Evolutionary conservation across 1,140 invertebrate species (phyloP), one percentile per base, ranked within the genome.

Genomic region (Polypedilum vanderplanki): DNA sequence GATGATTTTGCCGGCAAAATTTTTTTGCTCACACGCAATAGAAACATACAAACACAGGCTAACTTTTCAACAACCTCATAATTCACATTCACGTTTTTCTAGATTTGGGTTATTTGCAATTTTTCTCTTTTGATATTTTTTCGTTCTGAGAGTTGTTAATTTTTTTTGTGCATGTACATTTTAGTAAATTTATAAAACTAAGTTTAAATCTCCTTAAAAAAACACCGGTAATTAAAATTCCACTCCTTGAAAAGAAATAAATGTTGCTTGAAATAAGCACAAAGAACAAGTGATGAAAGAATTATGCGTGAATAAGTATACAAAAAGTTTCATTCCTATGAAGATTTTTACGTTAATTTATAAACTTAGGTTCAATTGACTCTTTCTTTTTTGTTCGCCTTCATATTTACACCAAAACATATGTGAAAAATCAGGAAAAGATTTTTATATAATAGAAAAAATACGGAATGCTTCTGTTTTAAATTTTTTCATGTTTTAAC

Each of bases 211-310:
- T n/a, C n/a, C n/a, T n/a, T n/a, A n/a, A n/a, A n/a, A n/a, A n/a
- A n/a, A n/a, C n/a, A 67, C 7, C 1, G 7, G 64, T 67, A 67
- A 67, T 67, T 67, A 67, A 67, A 67, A 67, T 67, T 67, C 64
- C 64, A 17, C 8, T 7, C 64, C n/a, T n/a, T 8, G 41, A 46
- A 46, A 10, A 8, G 64, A 67, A 20, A 67, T 67, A 17, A 17
- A 67, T 17, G 18, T 17, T 18, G 18, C 18, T 67, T 67, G 3
- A 67, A 67, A 3, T 15, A 20, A 20, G 64, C n/a, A 18, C 64
- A 67, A 67, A 67, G 64, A 67, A 67, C 64, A 17, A 67, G 64
- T 67, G 64, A 17, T 67, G 64, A 67, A 4, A 67, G 64, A 67
- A 67, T 67, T 67, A 67, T 67, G 18, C 18, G n/a, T 67, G 18